Evolutionary conservation across 1,140 invertebrate genomes (phyloP), one percentile per base, ranked within the genome.

Genomic region (Berghia stephanieae): DNA sequence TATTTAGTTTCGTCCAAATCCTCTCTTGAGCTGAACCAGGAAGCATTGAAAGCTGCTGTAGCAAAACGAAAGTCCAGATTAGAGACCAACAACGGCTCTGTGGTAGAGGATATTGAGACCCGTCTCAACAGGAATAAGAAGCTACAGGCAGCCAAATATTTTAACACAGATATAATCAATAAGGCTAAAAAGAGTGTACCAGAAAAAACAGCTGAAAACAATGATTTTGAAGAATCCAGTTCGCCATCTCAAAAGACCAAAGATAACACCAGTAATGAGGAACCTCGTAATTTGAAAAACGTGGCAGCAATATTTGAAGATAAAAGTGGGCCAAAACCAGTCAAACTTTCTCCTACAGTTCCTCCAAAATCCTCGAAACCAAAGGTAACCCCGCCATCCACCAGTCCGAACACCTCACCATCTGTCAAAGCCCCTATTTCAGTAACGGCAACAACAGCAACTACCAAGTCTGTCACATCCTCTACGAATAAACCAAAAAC

Each of bases 121-220:
- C 79, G 79, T 63, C 76, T 87, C 38, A 82, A 87, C 60, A 86
- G 85, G 80, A 86, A 85, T 31, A 86, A 86, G 79, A 87, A 86
- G 78, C 75, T 87, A 31, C 86, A 87, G 60, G 81, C 85, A 18
- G 82, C 83, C 63, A 87, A 86, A 75, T 82, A 82, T 63, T 81
- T 79, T 34, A 66, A 82, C 49, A 79, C 82, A 79, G 81, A 84
- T 38, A 78, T 75, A 8, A 74, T 81, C 40, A 72, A 74, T 18
- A 78, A 77, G 16, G 69, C 52, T 10, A n/a, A 43, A 46, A 78
- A 80, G 42, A 46, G n/a, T 60, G 57, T 73, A n/a, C n/a, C n/a
- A n/a, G n/a, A n/a, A n/a, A n/a, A n/a, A n/a, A n/a, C 55, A 71
- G 43, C 76, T 38, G n/a, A 36, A 2, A 34, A 49, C 18, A 34